These are phyloP conservation scores for Hemibagrus guttatus DNA, from an alignment of 2,797 vertebrate species.

Conservation along the genomic window DNA sequence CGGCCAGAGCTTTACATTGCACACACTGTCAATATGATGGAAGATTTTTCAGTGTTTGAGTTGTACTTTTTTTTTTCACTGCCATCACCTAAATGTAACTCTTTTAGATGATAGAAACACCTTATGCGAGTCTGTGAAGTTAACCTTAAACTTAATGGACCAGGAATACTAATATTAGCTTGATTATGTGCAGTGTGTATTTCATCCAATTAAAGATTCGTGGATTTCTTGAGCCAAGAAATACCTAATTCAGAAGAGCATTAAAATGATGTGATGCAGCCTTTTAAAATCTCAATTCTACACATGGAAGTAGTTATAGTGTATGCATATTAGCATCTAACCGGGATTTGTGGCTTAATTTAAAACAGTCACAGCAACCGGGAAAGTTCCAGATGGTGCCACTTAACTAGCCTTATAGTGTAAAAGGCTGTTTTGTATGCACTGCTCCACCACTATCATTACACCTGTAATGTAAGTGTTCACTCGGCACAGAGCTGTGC, in stretches of 20 bases:
- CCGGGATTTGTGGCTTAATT: background rate
- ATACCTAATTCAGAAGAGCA: background rate
- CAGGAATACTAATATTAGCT: background rate
- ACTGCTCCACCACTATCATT: slow-evolving; percentile 11
- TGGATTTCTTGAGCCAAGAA: background rate
- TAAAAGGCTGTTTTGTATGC: slow-evolving; percentile 30
- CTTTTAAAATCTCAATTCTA: background rate
- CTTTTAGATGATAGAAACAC: background rate
- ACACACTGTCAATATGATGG: slow-evolving; percentile 6
- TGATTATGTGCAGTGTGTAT: background rate
- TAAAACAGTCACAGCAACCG: background rate
- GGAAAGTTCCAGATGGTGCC: background rate
- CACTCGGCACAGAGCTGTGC: slow-evolving; percentile 7
- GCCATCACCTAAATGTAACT: background rate
- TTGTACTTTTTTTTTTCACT: background rate
- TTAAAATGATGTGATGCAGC: background rate
- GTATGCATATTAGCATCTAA: background rate
- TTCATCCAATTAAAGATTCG: background rate
- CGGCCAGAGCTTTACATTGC: slow-evolving; percentile 33
- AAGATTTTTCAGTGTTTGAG: slow-evolving; percentile 10
- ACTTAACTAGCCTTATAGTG: background rate
- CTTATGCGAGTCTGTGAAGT: background rate
- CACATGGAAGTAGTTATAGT: background rate
- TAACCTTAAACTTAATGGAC: background rate
- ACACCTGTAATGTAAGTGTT: slow-evolving; percentile 28